phyloP scores from a whole-genome alignment of 2,888 invertebrate genomes.

The Hypselothyrea guttata region DNA sequence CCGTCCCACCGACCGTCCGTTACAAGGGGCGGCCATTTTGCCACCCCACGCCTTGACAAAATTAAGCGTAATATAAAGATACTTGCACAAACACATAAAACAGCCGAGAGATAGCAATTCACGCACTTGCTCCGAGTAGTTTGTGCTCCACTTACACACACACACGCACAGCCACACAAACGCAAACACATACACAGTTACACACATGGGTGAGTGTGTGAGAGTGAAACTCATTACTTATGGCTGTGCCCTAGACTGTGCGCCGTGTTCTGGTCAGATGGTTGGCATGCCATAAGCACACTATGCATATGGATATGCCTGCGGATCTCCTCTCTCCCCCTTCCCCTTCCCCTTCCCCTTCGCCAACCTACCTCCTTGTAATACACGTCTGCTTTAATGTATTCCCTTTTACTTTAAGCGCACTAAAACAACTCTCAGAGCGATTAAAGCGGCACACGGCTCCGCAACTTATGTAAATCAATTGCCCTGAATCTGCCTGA shows the following conservation, averaged over 20 bases:
- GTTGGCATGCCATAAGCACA: too few species aligned
- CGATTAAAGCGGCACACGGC: too few species aligned
- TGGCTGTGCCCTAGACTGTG: constrained; percentile 1
- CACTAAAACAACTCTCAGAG: too few species aligned
- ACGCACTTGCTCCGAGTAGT: background rate
- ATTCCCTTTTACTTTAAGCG: too few species aligned
- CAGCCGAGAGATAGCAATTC: background rate
- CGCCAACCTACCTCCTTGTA: too few species aligned
- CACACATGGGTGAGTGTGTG: background rate
- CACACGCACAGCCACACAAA: background rate
- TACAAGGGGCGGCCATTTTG: constrained; percentile 1
- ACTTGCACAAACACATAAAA: constrained; percentile 1
- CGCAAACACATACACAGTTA: too few species aligned
- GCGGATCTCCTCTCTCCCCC: too few species aligned
- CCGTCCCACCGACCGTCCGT: too few species aligned
- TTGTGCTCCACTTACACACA: constrained; percentile 1
- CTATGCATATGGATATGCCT: background rate
- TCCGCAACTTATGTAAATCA: too few species aligned
- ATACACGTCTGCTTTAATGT: too few species aligned
- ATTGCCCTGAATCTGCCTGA: too few species aligned
- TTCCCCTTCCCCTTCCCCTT: too few species aligned
- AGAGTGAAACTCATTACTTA: constrained; percentile 19
- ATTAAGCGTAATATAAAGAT: constrained; percentile 8
- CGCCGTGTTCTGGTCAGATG: constrained; percentile 4
- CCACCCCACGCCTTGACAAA: background rate